Evolutionary conservation across 2,113 vertebrate species (phyloP).

Genomic region (Callipepla californica): DNA sequence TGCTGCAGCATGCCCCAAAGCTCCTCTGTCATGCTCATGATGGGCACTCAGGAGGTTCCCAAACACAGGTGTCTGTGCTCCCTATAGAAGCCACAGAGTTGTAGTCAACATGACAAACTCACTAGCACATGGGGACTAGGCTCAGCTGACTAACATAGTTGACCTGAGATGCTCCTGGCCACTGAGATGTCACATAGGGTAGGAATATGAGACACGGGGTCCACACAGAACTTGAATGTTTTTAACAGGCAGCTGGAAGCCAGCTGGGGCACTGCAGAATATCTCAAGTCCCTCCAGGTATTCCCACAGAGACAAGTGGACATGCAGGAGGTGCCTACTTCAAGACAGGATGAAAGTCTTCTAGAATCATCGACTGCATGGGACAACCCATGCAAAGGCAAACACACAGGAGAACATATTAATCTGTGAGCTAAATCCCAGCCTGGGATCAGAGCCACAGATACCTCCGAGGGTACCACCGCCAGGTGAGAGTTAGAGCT

Average conservation of each 20-base stretch:
- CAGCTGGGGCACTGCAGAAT: background rate
- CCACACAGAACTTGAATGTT: background rate
- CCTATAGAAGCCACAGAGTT: background rate
- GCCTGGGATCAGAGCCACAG: background rate
- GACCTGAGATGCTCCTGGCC: background rate
- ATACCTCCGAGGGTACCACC: background rate
- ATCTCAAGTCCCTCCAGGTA: background rate
- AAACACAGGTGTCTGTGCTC: background rate
- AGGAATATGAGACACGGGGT: background rate
- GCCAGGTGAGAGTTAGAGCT: background rate
- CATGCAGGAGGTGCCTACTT: background rate
- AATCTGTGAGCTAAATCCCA: background rate
- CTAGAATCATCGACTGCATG: background rate
- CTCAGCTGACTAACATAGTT: background rate
- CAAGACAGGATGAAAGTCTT: background rate
- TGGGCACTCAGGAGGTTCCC: background rate
- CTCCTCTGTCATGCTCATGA: background rate
- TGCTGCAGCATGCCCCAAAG: background rate
- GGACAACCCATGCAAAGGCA: background rate
- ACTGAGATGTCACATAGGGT: background rate
- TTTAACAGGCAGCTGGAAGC: background rate
- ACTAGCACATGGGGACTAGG: rapidly evolving
- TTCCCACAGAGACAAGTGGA: background rate
- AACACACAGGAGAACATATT: background rate
- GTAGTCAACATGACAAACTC: background rate